Base-by-base conservation (phyloP, 2,888 invertebrate species). In the Drosophila merina region DNA sequence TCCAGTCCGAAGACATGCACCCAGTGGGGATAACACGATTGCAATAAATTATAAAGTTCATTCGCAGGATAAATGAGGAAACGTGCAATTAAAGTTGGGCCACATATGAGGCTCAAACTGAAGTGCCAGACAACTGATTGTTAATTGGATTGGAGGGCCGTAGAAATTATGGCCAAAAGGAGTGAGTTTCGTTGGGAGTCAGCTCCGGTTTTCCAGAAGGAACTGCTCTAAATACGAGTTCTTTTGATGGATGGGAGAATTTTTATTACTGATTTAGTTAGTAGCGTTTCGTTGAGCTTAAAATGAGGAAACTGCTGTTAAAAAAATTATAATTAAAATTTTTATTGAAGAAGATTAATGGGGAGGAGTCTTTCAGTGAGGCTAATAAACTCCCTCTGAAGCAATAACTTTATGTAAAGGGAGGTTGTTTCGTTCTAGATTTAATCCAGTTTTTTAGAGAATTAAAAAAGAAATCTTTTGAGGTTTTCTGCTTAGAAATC, bases 11-110 rank as follows among this genome's bases (percentile, higher is more conserved):
- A 14, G 14, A 14, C 40, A 20, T 25, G 49, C 31, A 26, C 48
- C 56, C 49, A 38, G 42, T 60, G 14, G 71, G 82, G 56, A 73
- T 66, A 77, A 72, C 63, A 51, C 79, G 84, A 73, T 76, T 76
- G 84, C 62, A 75, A 84, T 84, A 82, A 84, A 84, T 82, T 84
- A 84, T 82, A 67, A 68, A 79, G 67, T 69, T 57, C 57, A 67
- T 57, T 66, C 66, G 67, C 64, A 56, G 52, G 54, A 64, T 64
- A 64, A 57, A 56, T 62, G 63, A 67, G 73, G 74, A 75, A 77
- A 79, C 79, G 68, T 77, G 85, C 81, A 82, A 81, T 82, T 84
- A 84, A 75, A 71, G 56, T 75, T 72, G 71, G 55, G 77, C 77
- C 85, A 79, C 76, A 81, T 79, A 56, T 70, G 70, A 56, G 12